Evolutionary conservation across 2,888 invertebrate genomes (phyloP).

Genomic region (Melikaiella ostensackeni): DNA sequence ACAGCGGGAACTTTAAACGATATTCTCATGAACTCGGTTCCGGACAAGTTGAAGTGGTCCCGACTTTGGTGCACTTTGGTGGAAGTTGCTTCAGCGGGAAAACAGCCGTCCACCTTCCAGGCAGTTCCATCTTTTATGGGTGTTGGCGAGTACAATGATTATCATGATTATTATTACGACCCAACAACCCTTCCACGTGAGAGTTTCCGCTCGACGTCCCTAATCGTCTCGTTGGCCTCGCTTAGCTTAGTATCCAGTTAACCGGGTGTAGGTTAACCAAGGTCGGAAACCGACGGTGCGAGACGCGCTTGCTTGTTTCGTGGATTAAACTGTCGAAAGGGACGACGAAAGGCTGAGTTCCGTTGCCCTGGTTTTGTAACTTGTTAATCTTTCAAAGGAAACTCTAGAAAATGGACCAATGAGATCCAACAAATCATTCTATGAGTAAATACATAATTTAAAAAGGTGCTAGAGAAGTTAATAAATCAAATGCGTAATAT

Average conservation of each 20-base stretch:
- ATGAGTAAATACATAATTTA: background rate
- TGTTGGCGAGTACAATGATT: constrained; percentile 7
- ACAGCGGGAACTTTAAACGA: constrained; percentile 48
- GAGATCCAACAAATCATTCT: background rate
- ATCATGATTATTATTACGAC: constrained; percentile 31
- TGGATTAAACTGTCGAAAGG: constrained; percentile 29
- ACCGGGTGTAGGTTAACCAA: constrained; percentile 40
- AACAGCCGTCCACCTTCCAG: constrained; percentile 7
- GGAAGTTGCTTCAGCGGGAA: constrained; percentile 1
- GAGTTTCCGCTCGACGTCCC: constrained; percentile 28
- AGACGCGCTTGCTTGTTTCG: constrained; percentile 22
- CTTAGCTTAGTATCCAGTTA: constrained; percentile 43
- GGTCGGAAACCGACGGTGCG: constrained; percentile 42
- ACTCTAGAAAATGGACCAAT: background rate
- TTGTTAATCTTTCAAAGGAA: background rate
- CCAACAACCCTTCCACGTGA: constrained; percentile 22
- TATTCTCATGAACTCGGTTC: constrained; percentile 50
- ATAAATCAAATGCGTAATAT: too few relatives aligned
- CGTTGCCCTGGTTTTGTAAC: background rate
- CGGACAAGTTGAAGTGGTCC: constrained; percentile 47
- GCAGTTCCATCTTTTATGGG: background rate
- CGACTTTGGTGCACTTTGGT: constrained; percentile 29
- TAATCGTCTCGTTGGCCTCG: constrained; percentile 42
- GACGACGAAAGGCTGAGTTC: too few relatives aligned
- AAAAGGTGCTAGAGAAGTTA: too few relatives aligned